Conservation (phyloP, 2,888 invertebrate species). For the Orthosia gothica region DNA sequence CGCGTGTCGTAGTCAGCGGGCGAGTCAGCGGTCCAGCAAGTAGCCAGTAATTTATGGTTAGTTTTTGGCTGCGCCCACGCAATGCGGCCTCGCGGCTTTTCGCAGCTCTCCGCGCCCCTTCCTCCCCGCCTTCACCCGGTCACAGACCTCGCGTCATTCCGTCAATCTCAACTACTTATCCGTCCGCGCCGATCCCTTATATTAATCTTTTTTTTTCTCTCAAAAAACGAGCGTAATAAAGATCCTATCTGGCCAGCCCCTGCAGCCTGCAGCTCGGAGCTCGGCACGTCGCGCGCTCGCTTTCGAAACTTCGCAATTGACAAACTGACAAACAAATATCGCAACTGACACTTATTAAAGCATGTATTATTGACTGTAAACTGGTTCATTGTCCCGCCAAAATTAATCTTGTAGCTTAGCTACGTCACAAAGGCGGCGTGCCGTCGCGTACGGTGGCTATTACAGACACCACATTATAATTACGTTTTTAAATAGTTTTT, state of each 20-base stretch:
- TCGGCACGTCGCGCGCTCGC: constrained; percentile 72
- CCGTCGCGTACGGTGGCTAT: constrained; percentile 88
- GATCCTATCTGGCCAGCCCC: constrained; percentile 84
- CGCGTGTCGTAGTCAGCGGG: constrained; percentile 88
- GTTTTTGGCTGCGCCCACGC: constrained; percentile 90
- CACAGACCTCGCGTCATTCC: constrained; percentile 89
- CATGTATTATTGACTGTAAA: constrained; percentile 87
- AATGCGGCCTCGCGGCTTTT: constrained; percentile 90
- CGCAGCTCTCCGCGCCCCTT: constrained; percentile 76
- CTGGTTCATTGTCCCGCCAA: constrained; percentile 89
- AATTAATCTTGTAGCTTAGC: constrained; percentile 91
- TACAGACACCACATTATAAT: constrained; percentile 89
- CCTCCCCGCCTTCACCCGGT: constrained; percentile 78
- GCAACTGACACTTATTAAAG: constrained; percentile 87
- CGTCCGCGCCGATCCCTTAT: constrained; percentile 87
- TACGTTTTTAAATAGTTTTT: constrained; percentile 91
- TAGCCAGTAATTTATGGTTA: constrained; percentile 92
- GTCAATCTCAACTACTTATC: constrained; percentile 91
- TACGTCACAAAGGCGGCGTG: constrained; percentile 88
- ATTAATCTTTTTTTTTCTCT: constrained; percentile 88
- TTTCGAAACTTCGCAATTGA: constrained; percentile 87
- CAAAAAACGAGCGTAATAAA: constrained; percentile 86
- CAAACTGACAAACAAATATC: constrained; percentile 88
- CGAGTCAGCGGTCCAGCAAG: constrained; percentile 78
- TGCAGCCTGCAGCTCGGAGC: constrained; percentile 79